Percentiles rank a stretch among this genome's conserved stretches.
Evolutionary conservation across 2,888 invertebrate species (phyloP).

Genomic region (Heliconius hortense): DNA sequence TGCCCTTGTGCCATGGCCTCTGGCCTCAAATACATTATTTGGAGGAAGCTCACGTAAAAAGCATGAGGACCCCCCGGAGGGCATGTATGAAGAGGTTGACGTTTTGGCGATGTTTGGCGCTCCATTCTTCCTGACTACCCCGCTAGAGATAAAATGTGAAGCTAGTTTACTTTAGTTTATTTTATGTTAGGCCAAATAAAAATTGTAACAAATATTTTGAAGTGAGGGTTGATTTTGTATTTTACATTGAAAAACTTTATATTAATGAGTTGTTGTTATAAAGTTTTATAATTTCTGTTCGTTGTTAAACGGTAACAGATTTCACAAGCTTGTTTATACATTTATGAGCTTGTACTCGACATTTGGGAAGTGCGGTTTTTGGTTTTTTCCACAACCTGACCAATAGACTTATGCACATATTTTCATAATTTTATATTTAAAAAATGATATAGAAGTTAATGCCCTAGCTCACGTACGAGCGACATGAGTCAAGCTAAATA

Average conservation of each 20-base stretch:
- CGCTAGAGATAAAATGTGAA: no score
- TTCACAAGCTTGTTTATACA: not conserved
- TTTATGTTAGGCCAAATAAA: no score
- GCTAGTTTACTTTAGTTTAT: no score
- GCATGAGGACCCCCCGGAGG: no score
- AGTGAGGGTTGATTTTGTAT: not conserved
- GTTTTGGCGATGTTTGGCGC: no score
- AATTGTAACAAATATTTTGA: no score
- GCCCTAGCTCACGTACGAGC: slow-evolving; percentile 68
- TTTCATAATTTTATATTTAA: slow-evolving; percentile 60
- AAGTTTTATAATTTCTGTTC: not conserved
- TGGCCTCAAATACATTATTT: no score
- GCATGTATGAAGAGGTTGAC: no score
- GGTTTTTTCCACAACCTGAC: not conserved
- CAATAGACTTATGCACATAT: not conserved
- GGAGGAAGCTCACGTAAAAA: no score
- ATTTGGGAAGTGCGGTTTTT: not conserved
- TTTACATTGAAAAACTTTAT: not conserved
- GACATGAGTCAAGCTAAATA: slow-evolving; percentile 75
- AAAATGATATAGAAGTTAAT: slow-evolving; percentile 72
- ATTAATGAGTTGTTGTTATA: not conserved
- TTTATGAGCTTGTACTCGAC: not conserved
- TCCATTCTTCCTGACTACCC: no score
- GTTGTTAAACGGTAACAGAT: not conserved
- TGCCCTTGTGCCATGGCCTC: no score